A percentile compares a stretch with the other conserved stretches of the same genome.
Conservation (phyloP, 2,797 vertebrate genomes). For the Microctenopoma lineatum region DNA sequence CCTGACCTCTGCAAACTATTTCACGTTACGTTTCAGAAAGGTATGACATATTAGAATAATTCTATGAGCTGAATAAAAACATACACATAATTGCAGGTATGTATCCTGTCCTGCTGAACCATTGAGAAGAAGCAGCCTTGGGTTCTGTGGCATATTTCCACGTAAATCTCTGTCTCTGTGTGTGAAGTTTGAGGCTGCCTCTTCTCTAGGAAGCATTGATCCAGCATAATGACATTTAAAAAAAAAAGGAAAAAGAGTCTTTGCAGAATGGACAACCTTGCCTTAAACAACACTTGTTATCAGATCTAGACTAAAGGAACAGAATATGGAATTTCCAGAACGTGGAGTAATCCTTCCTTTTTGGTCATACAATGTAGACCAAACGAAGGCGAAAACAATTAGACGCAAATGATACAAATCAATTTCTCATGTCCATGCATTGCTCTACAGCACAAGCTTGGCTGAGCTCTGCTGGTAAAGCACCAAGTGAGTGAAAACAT, state of each 20-base stretch:
- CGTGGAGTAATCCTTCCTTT: slow-evolving; percentile 50
- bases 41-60: slow-evolving; percentile 23
- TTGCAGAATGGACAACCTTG: slow-evolving; percentile 63
- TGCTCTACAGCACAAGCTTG: slow-evolving; percentile 69
- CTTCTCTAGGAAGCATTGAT: slow-evolving; percentile 69
- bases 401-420: slow-evolving; percentile 70
- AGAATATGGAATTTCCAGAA: slow-evolving; percentile 50
- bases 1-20: neutral
- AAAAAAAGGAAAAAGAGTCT: slow-evolving; percentile 21
- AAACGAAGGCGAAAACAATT: slow-evolving; percentile 62
- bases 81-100: slow-evolving; percentile 56
- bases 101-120: slow-evolving; percentile 49
- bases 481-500: slow-evolving; percentile 27
- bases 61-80: slow-evolving; percentile 34
- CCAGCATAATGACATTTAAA: slow-evolving; percentile 67
- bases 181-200: slow-evolving; percentile 49
- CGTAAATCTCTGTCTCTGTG: slow-evolving; percentile 44
- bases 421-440: slow-evolving; percentile 71
- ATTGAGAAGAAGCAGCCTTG: slow-evolving; percentile 54
- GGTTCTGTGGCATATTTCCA: slow-evolving; percentile 63
- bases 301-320: slow-evolving; percentile 59
- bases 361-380: slow-evolving; percentile 41
- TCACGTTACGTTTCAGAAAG: slow-evolving; percentile 4
- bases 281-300: slow-evolving; percentile 66
- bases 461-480: slow-evolving; percentile 42